Base-by-base conservation (phyloP, 2,888 invertebrate genomes). In the Phasia obesa region DNA sequence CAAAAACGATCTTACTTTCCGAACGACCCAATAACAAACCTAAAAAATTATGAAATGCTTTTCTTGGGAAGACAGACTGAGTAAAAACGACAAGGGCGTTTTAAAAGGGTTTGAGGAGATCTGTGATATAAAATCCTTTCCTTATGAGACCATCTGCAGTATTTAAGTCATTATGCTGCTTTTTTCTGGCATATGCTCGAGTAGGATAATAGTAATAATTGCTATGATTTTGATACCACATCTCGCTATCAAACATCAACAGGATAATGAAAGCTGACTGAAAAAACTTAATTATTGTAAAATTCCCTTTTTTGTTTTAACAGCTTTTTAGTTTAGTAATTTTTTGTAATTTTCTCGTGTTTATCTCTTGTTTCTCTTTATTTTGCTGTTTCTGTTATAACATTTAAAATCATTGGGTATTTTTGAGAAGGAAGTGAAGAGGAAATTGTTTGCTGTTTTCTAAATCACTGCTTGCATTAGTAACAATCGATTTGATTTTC, bases 391-490 rank as follows among this genome's bases (percentile, higher is more conserved):
- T 11, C 2, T 31, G 57, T 25, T 44, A 67, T 38, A 19, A 51
- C 13, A 47, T 62, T 55, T 64, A 9, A 13, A 38, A n/a, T n/a
- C n/a, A n/a, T n/a, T n/a, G n/a, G n/a, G n/a, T n/a, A n/a, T n/a
- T n/a, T n/a, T 21, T 47, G 31, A 19, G 67, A 47, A 15, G 74
- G 51, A 74, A 71, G 73, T 67, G 57, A 38, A 55, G 64, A 59
- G 74, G 62, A 79, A 70, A 70, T 64, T 62, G 69, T 71, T 74
- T 73, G 81, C 76, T 73, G 82, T 73, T 85, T 85, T 84, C 81
- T 84, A 85, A 85, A 85, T 85, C 85, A 84, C 76, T 85, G 85
- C 85, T 38, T 77, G 84, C 84, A 84, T 85, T 85, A 84, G 81
- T 85, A 74, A 83, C 83, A 84, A 85, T 80, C 84, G 84, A 84